phyloP scores from a whole-genome alignment of 2,113 vertebrate species.

The Cygnus atratus region DNA sequence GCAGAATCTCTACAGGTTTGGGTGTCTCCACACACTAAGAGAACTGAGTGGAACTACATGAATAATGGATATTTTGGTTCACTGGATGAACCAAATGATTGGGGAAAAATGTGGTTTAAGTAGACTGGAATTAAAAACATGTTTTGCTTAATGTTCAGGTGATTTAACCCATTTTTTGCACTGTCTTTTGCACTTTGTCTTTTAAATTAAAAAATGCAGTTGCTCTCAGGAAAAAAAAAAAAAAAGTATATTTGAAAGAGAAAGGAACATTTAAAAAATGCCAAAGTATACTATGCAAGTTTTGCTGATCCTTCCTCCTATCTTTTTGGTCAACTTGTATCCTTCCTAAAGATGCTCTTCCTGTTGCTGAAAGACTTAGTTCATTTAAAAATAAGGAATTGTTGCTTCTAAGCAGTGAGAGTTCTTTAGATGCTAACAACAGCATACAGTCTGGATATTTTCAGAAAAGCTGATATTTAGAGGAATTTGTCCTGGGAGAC shows the following conservation, averaged over 20 bases:
- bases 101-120: background rate
- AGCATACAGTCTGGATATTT: background rate
- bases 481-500: background rate
- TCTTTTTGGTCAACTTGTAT: background rate
- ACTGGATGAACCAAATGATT: background rate
- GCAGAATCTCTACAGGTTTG: constrained; percentile 7
- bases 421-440: background rate
- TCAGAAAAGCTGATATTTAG: background rate
- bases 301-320: background rate
- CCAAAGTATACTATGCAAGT: background rate
- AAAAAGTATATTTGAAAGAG: background rate
- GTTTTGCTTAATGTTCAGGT: background rate
- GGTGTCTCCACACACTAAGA: background rate
- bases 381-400: background rate
- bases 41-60: background rate
- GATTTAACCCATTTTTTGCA: background rate
- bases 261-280: background rate
- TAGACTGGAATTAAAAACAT: background rate
- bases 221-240: background rate
- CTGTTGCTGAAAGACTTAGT: background rate
- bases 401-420: background rate
- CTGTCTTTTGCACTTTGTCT: too few relatives aligned
- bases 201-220: background rate
- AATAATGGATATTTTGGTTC: constrained; percentile 34
- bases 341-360: background rate